phyloP scores from a whole-genome alignment of 2,797 vertebrate species.

The Dermochelys coriacea region DNA sequence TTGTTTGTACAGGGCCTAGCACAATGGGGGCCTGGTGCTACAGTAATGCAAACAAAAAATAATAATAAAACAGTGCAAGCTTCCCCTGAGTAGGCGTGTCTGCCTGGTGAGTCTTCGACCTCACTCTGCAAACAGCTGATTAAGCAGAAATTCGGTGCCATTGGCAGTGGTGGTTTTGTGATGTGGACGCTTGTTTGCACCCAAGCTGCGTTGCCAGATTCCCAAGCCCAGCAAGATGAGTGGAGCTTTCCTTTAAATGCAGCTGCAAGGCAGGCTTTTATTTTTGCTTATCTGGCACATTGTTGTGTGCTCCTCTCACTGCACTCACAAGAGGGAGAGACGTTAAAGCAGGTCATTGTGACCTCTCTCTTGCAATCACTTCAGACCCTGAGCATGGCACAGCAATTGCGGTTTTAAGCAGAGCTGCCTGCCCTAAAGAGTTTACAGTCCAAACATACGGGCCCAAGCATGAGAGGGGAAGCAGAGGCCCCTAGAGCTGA shows the following conservation, averaged over 20 bases:
- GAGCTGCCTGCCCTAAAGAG: background rate
- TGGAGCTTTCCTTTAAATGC: background rate
- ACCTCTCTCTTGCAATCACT: background rate
- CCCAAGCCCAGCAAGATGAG: background rate
- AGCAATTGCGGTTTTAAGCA: background rate
- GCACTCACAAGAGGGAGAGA: background rate
- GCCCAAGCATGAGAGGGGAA: background rate
- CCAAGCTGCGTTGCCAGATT: background rate
- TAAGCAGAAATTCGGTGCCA: background rate
- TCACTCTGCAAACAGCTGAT: background rate
- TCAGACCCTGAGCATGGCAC: background rate
- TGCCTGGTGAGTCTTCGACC: background rate
- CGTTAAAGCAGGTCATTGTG: background rate
- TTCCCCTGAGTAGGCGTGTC: background rate
- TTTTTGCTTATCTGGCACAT: background rate
- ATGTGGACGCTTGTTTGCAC: background rate
- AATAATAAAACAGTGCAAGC: background rate
- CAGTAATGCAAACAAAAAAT: background rate
- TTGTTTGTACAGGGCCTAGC: background rate
- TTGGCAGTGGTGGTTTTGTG: background rate
- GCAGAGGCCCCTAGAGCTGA: background rate
- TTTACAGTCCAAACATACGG: background rate
- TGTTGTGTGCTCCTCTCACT: background rate
- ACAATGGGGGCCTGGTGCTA: background rate
- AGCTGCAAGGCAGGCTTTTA: background rate